Percentiles rank a stretch among this genome's conserved stretches.
These are phyloP conservation scores for Chrysogorgia sp. DNA, from an alignment of 92 coral and sea anemone species.

Conservation along the genomic window DNA sequence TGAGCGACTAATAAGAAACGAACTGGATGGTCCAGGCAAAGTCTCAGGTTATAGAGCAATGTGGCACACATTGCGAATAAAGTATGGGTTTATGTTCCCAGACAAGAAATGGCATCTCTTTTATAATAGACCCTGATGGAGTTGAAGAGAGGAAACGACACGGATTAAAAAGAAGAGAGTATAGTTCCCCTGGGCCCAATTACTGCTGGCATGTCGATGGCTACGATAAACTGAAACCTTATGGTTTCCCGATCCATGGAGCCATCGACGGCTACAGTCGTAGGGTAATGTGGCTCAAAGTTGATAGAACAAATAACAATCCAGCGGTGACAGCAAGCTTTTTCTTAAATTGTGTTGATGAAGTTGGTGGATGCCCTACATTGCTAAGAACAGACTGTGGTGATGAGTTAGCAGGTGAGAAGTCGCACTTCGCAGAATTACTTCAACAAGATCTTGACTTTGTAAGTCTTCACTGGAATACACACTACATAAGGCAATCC, in stretches of 20 bases:
- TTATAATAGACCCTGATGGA: conserved; percentile 37
- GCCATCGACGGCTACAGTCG: conserved; percentile 41
- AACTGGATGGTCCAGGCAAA: conserved; percentile 40
- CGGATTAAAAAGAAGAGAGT: conserved; percentile 6
- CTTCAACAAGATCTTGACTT: conserved; percentile 56
- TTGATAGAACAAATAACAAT: conserved; percentile 23
- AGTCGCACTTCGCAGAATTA: conserved; percentile 24
- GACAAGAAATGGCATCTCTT: conserved; percentile 23
- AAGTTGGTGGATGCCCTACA: conserved; percentile 31
- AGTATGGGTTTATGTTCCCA: conserved; percentile 41
- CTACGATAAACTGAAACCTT: conserved; percentile 33
- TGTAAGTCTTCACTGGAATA: too few species aligned
- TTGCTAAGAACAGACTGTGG: conserved; percentile 27
- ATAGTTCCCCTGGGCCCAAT: conserved; percentile 43
- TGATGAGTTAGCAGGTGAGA: conserved; percentile 40
- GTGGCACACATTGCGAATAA: conserved; percentile 51
- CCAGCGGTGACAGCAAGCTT: conserved; percentile 3
- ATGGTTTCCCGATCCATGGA: conserved; percentile 44
- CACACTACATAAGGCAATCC: conserved; percentile 44
- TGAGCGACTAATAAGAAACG: conserved; percentile 17
- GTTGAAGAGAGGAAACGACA: conserved; percentile 25
- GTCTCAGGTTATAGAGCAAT: conserved; percentile 58
- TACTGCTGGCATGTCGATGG: conserved; percentile 47
- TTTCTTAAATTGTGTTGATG: conserved; percentile 30
- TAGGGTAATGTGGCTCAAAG: conserved; percentile 42